Conservation (phyloP, 2,797 vertebrate species). For the Hypotaenidia philippensis region DNA sequence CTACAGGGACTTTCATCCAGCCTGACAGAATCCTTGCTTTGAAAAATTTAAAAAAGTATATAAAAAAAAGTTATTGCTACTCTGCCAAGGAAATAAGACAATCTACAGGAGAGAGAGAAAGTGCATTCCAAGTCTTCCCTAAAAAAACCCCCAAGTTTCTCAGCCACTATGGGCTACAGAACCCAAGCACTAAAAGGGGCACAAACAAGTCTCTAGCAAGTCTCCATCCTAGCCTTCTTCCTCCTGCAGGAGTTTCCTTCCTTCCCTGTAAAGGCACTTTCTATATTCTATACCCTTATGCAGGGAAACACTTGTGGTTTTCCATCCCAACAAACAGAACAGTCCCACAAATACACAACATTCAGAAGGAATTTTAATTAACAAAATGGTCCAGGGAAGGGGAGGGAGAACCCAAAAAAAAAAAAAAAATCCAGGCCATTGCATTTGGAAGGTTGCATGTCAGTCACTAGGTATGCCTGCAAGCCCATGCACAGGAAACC, state of each 20-base stretch:
- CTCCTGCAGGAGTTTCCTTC: not conserved
- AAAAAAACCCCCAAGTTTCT: not conserved
- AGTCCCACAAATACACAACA: constrained; percentile 75
- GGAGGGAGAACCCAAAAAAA: constrained; percentile 13
- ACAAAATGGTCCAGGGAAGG: constrained; percentile 77
- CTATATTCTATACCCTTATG: constrained; percentile 5
- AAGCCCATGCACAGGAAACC: constrained; percentile 62
- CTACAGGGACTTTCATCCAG: not conserved
- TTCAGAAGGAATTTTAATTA: constrained; percentile 84
- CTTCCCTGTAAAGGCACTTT: constrained; percentile 66
- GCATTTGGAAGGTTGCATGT: constrained; percentile 47
- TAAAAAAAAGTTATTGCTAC: constrained; percentile 53
- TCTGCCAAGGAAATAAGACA: constrained; percentile 51
- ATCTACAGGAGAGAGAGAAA: constrained; percentile 32
- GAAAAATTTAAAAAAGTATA: not conserved
- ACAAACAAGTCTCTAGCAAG: not conserved
- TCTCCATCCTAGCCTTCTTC: not conserved
- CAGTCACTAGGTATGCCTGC: constrained; percentile 57
- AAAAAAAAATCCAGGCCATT: not conserved
- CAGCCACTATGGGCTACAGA: not conserved
- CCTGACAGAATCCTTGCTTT: constrained; percentile 28
- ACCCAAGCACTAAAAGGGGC: not conserved
- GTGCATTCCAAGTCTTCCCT: not conserved
- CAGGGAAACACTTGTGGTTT: constrained; percentile 18
- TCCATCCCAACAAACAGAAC: constrained; percentile 63